Base-by-base conservation (phyloP, 2,113 vertebrate species). In the Stomatorhinus ivindoensis region DNA sequence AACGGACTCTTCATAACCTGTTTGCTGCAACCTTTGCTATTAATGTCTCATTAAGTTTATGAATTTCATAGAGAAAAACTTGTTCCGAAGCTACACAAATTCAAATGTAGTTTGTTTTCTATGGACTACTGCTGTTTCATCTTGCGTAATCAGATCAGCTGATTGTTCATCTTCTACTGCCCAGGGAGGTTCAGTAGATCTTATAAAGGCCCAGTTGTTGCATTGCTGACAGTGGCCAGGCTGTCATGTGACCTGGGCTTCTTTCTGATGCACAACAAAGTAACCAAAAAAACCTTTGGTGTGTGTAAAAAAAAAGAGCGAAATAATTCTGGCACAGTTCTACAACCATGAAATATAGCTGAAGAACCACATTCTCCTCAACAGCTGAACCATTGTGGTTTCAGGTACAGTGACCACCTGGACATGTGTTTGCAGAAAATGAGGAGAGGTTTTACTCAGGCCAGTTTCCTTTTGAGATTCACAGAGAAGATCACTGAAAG, bases 131-230 rank as follows among this genome's bases (percentile, higher is more conserved):
- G 48, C 24, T 87, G 42, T 50, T 24, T 85, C 1, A 27, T 35
- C 35, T 83, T 35, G 53, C 65, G 7, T 48, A 50, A 86, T 42
- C 2, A 27, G n/a, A 85, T 89, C 89, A 89, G 89, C 89, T 89
- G 89, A 83, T 86, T 24, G 7, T 89, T 69, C 1, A 7, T 69
- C 42, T n/a, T 21, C 1, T 42, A 39, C 1, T 8, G 89, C 89
- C 58, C 46, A 69, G 83, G 89, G 88, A 83, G 31, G 46, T 86
- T 42, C 58, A 27, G 11, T 13, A 15, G 42, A 35, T 48, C 39
- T n/a, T 27, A 86, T 69, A 89, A 86, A 73, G 55, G 83, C 24
- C 13, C 55, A 24, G 6, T 89, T 89, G 89, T 73, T 86, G 44
- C 21, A 15, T 50, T 39, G 84, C 84, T 48, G 24, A 61, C 58